A percentile compares a stretch with the other conserved stretches of the same genome.
These are phyloP conservation scores for Bombycilla garrulus DNA, from an alignment of 2,113 vertebrate genomes.

Conservation along the genomic window DNA sequence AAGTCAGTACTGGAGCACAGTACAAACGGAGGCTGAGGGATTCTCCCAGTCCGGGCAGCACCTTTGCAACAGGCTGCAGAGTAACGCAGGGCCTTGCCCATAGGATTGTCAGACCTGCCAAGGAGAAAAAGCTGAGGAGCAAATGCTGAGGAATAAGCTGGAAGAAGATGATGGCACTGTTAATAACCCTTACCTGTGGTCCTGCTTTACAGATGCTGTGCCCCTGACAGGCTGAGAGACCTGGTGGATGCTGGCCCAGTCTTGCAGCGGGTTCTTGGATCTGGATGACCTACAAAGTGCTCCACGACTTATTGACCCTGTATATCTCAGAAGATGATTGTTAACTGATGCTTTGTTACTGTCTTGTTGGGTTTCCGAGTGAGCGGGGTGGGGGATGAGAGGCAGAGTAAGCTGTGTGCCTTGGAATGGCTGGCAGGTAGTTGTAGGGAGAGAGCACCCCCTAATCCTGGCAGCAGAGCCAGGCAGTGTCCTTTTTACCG, in stretches of 20 bases:
- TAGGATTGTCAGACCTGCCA: neutral
- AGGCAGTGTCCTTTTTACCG: neutral
- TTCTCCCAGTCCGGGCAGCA: neutral
- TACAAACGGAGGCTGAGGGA: neutral
- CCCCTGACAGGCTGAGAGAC: neutral
- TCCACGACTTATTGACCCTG: neutral
- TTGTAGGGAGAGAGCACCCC: neutral
- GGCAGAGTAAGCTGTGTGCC: neutral
- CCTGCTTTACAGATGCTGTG: neutral
- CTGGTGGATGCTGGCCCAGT: neutral
- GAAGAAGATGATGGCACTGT: neutral
- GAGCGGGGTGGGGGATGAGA: rapidly evolving
- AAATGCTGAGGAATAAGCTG: neutral
- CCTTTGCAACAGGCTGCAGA: neutral
- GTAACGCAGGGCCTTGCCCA: neutral
- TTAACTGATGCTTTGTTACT: neutral
- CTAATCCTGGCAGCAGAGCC: neutral
- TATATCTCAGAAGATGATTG: neutral
- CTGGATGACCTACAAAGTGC: neutral
- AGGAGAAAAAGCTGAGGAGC: neutral
- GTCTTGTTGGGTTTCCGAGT: neutral
- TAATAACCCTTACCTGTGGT: neutral
- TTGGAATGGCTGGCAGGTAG: neutral
- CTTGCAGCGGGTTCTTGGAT: neutral
- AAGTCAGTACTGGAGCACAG: neutral